Base-by-base conservation (phyloP, 2,888 invertebrate species). In the Vandiemenella viatica region DNA sequence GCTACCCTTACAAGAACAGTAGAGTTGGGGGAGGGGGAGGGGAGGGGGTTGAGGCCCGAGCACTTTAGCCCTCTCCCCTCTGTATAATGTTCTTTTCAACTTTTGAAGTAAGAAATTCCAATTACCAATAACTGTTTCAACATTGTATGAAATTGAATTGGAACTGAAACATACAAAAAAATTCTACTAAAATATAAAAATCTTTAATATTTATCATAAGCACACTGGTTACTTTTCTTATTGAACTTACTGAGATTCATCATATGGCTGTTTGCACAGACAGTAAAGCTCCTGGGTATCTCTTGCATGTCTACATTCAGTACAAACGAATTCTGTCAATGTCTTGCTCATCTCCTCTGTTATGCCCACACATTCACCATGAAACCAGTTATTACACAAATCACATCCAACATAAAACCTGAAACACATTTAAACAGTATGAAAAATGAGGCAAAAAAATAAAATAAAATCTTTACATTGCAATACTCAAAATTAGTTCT, bases 341-440 rank as follows among this genome's bases (percentile, higher is more conserved):
- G 79, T 78, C 65, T 88, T 86, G 54, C 92, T 91, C 73, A 85
- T 84, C 64, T 86, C 83, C 67, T 95, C 92, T 0, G 88, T 87
- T 52, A 97, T 87, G 41, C 85, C 87, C 10, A 97, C 92, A 65
- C 98, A 98, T 58, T 87, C 86, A 1, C 95, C 95, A 65, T 98
- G 98, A 75, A 92, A 97, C 96, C 97, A 97, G 67, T 95, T 93
- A 62, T 88, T 89, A 67, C 97, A 98, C 61, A 91, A 73, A 69
- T 96, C 95, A 69, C 98, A 98, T 51, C 92, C 93, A 56, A 98
- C 90, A 68, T 96, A 97, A 67, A 96, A 96, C 65, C 88, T 89
- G 61, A 16, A 62, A 58, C 43, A 48, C 50, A 45, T n/a, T n/a
- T n/a, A n/a, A n/a, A n/a, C n/a, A n/a, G n/a, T n/a, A n/a, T n/a